Evolutionary conservation across 2,797 vertebrate species (phyloP).

Genomic region (Lerista edwardsae): DNA sequence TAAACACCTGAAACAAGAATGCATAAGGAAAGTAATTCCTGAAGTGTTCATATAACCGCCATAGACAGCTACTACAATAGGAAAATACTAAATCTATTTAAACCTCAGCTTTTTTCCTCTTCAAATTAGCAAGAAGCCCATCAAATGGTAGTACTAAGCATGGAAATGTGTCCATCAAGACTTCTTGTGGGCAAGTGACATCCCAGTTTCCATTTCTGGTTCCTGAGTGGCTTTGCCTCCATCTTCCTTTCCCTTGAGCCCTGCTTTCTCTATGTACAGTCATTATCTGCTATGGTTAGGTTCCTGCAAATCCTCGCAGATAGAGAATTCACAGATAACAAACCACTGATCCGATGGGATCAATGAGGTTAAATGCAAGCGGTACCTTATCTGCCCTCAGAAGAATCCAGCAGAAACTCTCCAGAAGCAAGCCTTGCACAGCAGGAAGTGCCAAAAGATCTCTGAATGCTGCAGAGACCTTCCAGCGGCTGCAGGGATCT

Average conservation of each 20-base stretch:
- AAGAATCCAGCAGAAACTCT: too few relatives aligned
- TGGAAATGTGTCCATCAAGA: constrained; percentile 28
- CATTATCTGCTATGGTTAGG: too few relatives aligned
- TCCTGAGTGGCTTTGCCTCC: background rate
- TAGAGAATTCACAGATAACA: too few relatives aligned
- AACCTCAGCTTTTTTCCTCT: constrained; percentile 4
- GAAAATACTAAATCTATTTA: constrained; percentile 25
- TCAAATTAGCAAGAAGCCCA: constrained; percentile 36
- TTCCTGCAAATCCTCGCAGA: too few relatives aligned
- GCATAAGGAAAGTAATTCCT: constrained; percentile 28
- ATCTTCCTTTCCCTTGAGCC: background rate
- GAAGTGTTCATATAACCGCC: constrained; percentile 41
- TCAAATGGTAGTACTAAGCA: constrained; percentile 40
- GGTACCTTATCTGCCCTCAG: too few relatives aligned
- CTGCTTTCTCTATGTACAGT: background rate
- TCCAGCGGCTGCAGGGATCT: too few relatives aligned
- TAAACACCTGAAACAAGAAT: constrained; percentile 52
- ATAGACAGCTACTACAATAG: constrained; percentile 38
- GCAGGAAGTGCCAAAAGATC: too few relatives aligned
- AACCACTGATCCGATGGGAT: too few relatives aligned
- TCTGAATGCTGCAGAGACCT: too few relatives aligned
- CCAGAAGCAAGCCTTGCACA: too few relatives aligned
- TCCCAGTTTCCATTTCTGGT: background rate
- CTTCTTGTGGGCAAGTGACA: background rate
- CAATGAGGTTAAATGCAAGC: too few relatives aligned